phyloP scores from a whole-genome alignment of 1,140 invertebrate species.

The Chrysomallon squamiferum region DNA sequence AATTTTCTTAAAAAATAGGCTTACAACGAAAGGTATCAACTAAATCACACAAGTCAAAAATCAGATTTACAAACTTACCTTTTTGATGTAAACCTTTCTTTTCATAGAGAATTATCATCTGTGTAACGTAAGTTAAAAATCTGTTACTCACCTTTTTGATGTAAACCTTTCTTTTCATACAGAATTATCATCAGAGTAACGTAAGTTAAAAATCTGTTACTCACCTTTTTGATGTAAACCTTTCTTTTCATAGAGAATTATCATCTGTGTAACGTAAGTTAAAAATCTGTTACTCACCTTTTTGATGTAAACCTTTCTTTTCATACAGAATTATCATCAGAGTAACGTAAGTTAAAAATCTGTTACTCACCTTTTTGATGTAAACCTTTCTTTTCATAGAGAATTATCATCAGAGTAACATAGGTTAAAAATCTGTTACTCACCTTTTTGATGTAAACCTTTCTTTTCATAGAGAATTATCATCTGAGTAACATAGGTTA shows the following conservation, averaged over 20 bases:
- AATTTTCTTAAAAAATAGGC: too few species aligned
- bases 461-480: neutral
- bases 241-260: neutral
- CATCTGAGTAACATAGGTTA: too few species aligned
- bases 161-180: neutral
- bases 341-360: too few species aligned
- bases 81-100: conserved; percentile 80
- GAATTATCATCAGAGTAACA: neutral
- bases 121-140: too few species aligned
- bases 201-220: neutral
- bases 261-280: neutral
- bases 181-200: neutral
- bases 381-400: neutral
- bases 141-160: neutral
- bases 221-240: neutral
- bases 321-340: neutral
- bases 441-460: neutral
- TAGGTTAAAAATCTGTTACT: too few species aligned
- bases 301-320: neutral
- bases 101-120: conserved; percentile 86
- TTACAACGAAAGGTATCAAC: too few species aligned
- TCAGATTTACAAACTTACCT: neutral
- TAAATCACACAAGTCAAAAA: too few species aligned
- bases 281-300: neutral
- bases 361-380: neutral